These are phyloP conservation scores for Aegotheles bennettii DNA, from an alignment of 2,113 vertebrate species.

Conservation along the genomic window DNA sequence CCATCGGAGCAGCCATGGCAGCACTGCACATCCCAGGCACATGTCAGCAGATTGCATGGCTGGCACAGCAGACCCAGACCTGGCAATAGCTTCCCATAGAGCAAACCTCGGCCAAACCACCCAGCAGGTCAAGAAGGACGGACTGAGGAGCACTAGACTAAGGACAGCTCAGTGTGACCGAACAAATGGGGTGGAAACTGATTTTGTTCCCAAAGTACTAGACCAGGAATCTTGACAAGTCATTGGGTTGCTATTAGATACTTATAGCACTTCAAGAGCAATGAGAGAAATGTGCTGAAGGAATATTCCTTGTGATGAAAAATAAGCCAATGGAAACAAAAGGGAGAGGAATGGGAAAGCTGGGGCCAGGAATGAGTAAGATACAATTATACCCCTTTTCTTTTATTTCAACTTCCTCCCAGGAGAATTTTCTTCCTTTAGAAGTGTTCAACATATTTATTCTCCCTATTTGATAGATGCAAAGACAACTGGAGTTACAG, in stretches of 20 bases:
- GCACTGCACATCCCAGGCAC: not conserved
- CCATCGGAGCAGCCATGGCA: not conserved
- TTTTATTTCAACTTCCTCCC: not conserved
- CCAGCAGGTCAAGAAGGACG: not conserved
- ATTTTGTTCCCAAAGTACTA: not conserved
- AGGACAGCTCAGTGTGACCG: not conserved
- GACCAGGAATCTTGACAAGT: not conserved
- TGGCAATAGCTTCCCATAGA: not conserved
- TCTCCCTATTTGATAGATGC: not conserved
- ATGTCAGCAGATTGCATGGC: not conserved
- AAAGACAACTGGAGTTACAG: not conserved
- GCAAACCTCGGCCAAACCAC: not conserved
- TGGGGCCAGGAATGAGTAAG: not conserved
- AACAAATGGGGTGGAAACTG: not conserved
- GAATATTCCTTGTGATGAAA: not conserved
- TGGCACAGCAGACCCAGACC: not conserved
- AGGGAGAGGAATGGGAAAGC: not conserved
- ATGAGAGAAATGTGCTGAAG: not conserved
- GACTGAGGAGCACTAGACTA: not conserved
- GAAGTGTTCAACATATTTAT: not conserved
- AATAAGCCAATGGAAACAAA: not conserved
- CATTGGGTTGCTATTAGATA: not conserved
- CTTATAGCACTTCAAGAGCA: not conserved
- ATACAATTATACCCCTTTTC: not conserved
- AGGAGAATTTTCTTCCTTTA: not conserved